Conservation (phyloP, 2,113 vertebrate genomes). For the Passer domesticus region DNA sequence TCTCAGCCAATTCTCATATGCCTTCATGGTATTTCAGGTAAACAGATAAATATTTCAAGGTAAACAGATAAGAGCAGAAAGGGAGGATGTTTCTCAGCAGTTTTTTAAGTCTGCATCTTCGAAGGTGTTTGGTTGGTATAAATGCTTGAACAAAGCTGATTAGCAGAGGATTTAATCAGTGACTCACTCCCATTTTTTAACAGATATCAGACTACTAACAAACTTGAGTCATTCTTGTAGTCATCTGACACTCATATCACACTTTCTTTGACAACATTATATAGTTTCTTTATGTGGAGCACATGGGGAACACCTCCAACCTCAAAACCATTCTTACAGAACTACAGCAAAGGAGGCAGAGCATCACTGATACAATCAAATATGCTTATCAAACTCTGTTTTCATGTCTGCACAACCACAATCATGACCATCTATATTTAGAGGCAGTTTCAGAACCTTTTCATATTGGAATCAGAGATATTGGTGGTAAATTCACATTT, state of each 20-base stretch:
- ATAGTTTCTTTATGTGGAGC: not conserved
- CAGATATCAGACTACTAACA: not conserved
- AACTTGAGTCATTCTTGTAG: not conserved
- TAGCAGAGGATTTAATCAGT: not conserved
- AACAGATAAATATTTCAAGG: not conserved
- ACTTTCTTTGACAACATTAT: not conserved
- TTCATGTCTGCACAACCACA: not conserved
- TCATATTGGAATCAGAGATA: not conserved
- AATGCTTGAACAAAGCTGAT: not conserved
- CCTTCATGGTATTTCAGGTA: not conserved
- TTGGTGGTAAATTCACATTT: not conserved
- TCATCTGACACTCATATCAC: not conserved
- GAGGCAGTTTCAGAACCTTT: not conserved
- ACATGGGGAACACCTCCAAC: not conserved
- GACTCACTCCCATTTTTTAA: not conserved
- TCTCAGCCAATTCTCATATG: not conserved
- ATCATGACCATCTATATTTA: not conserved
- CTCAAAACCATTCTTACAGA: not conserved
- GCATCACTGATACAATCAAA: not conserved
- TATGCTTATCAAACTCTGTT: not conserved
- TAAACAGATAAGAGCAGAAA: not conserved
- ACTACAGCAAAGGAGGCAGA: not conserved
- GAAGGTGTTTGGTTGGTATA: not conserved
- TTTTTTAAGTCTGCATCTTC: not conserved
- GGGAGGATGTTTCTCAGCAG: not conserved